Percentiles rank a stretch among this genome's conserved stretches.
phyloP scores from a whole-genome alignment of 1,140 invertebrate species.

The Diorhabda carinulata region DNA sequence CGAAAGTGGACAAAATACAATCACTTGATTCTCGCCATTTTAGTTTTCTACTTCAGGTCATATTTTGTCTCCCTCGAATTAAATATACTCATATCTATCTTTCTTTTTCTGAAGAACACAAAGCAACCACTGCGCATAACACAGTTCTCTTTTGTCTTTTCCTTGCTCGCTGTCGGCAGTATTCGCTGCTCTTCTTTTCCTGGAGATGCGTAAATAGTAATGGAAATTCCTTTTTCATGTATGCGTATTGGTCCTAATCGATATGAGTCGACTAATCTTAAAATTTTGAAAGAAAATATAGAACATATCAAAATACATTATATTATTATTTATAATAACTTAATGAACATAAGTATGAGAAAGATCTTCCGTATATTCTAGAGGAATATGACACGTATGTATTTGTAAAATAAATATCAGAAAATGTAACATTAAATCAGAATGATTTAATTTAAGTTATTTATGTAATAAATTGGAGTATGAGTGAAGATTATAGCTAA shows the following conservation, averaged over 20 bases:
- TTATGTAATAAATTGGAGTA: too few species aligned
- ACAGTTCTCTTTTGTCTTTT: conserved; percentile 5
- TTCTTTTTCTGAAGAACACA: conserved; percentile 16
- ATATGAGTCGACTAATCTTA: not conserved
- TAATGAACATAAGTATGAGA: too few species aligned
- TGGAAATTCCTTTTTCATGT: not conserved
- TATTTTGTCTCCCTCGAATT: conserved; percentile 12
- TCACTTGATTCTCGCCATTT: conserved; percentile 29
- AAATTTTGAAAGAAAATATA: too few species aligned
- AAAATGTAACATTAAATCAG: too few species aligned
- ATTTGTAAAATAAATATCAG: too few species aligned
- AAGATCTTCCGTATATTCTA: too few species aligned
- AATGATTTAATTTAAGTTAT: too few species aligned
- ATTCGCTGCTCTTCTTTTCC: conserved; percentile 14
- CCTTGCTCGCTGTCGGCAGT: not conserved
- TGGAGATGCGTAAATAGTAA: conserved; percentile 21
- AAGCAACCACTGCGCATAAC: conserved; percentile 22
- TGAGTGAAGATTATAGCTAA: too few species aligned
- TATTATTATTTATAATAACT: too few species aligned
- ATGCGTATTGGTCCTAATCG: conserved; percentile 18
- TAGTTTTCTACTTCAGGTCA: conserved; percentile 15
- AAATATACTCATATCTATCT: not conserved
- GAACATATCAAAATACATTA: too few species aligned
- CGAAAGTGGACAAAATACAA: conserved; percentile 24
- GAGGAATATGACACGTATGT: too few species aligned